Percentiles rank a stretch among this genome's conserved stretches.
Conservation (phyloP, 2,113 vertebrate species). For the Carassius auratus region DNA sequence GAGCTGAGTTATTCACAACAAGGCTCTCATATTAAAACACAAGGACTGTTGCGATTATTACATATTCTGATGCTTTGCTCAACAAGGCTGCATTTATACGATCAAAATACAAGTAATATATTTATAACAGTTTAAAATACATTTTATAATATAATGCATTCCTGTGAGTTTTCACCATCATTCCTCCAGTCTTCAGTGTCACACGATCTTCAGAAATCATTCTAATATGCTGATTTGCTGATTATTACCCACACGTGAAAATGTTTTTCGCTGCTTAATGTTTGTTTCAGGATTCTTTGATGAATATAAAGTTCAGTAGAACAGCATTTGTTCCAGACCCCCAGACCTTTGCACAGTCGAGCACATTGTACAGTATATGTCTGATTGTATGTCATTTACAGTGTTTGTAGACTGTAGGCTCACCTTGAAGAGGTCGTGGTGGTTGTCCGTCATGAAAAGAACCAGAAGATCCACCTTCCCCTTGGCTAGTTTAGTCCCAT, state of each 20-base stretch:
- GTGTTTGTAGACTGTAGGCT: constrained; percentile 45
- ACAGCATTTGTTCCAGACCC: background rate
- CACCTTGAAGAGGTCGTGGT: constrained; percentile 94
- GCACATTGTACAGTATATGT: background rate
- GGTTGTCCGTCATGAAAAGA: constrained; percentile 93
- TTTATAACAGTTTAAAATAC: background rate
- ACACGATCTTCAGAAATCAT: background rate
- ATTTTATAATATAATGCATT: background rate
- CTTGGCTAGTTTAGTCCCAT: constrained; percentile 87
- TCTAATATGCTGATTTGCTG: background rate
- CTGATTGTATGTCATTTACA: background rate
- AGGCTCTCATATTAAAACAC: background rate
- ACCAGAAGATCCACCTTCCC: constrained; percentile 95
- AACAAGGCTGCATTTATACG: background rate
- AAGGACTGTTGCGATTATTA: background rate
- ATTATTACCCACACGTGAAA: background rate
- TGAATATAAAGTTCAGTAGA: background rate
- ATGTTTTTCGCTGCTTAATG: background rate
- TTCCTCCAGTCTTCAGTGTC: background rate
- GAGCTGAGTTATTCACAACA: background rate
- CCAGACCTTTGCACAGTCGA: background rate
- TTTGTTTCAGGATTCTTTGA: background rate
- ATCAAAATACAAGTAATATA: background rate
- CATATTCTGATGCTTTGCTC: background rate
- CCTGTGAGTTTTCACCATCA: background rate